A percentile compares a stretch with the other conserved stretches of the same genome.
These are phyloP conservation scores for Harpalus rufipes DNA, from an alignment of 2,888 invertebrate genomes.

Conservation along the genomic window DNA sequence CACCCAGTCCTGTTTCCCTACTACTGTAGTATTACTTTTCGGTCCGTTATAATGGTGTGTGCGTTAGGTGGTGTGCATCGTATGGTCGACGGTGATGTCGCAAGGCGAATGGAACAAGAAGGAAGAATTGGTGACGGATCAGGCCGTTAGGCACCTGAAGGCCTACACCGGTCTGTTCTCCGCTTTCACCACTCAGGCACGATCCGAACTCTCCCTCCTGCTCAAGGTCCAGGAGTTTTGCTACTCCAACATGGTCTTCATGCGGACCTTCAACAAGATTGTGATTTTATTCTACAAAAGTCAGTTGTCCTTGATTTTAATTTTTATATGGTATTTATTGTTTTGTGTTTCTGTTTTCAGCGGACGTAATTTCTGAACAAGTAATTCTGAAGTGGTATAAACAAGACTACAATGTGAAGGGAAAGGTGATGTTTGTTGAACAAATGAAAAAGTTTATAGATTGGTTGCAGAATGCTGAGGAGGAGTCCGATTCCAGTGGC, in stretches of 20 bases:
- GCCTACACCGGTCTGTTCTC: conserved; percentile 91
- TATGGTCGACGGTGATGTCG: conserved; percentile 97
- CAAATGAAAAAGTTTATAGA: conserved; percentile 99
- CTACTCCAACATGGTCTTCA: conserved; percentile 99
- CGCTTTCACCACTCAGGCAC: conserved; percentile 91
- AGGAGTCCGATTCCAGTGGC: conserved; percentile 84
- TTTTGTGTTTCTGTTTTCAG: conserved; percentile 74
- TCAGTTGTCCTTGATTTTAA: conserved; percentile 74
- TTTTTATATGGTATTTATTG: background rate
- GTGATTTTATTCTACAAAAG: conserved; percentile 97
- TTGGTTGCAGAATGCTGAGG: conserved; percentile 98
- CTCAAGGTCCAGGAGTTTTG: conserved; percentile 98
- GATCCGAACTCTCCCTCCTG: conserved; percentile 92
- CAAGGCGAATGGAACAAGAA: conserved; percentile 99
- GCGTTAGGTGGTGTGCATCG: conserved; percentile 75
- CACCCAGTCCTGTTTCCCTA: no score
- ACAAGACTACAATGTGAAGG: conserved; percentile 94
- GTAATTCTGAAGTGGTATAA: conserved; percentile 98
- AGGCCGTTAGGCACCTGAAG: conserved; percentile 94
- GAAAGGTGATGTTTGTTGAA: conserved; percentile 98
- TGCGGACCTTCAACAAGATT: conserved; percentile 99
- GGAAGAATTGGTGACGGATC: conserved; percentile 96
- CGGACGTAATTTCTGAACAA: conserved; percentile 96
- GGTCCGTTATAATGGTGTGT: no score
- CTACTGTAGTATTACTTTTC: no score